phyloP scores from a whole-genome alignment of 2,113 vertebrate genomes.

The Epinephelus cyanopodus region DNA sequence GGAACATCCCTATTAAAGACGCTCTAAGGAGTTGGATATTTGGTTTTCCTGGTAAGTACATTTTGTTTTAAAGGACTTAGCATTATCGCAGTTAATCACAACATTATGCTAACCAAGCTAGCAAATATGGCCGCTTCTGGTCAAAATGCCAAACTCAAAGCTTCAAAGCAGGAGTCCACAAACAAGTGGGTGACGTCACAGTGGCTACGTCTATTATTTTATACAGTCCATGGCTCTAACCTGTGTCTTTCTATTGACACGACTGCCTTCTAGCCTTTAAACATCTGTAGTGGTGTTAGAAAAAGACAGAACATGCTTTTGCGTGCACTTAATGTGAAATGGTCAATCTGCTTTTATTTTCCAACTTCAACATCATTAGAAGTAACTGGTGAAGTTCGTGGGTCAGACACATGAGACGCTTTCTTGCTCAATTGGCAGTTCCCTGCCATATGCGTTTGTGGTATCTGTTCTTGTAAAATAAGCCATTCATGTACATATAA shows the following conservation, averaged over 20 bases:
- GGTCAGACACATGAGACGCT: conserved; percentile 27
- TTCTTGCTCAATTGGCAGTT: conserved; percentile 37
- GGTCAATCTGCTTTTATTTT: conserved; percentile 60
- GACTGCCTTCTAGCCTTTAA: background rate
- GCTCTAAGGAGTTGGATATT: no score
- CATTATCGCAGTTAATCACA: no score
- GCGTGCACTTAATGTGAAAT: conserved; percentile 33
- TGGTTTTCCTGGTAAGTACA: no score
- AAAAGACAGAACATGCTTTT: conserved; percentile 14
- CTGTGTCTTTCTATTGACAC: background rate
- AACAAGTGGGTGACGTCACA: no score
- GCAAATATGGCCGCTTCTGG: no score
- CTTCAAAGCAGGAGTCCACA: no score
- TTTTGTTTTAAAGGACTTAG: no score
- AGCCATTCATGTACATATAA: conserved; percentile 47
- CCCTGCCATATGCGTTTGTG: conserved; percentile 57
- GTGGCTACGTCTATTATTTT: no score
- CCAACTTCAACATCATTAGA: conserved; percentile 59
- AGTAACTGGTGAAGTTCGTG: conserved; percentile 4
- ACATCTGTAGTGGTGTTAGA: background rate
- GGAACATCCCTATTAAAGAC: no score
- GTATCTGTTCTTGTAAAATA: conserved; percentile 62
- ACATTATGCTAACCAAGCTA: no score
- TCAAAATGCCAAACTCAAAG: no score
- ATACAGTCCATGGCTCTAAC: no score